Evolutionary conservation across 2,113 vertebrate species (phyloP).

Genomic region (Hemibagrus wyckioides): DNA sequence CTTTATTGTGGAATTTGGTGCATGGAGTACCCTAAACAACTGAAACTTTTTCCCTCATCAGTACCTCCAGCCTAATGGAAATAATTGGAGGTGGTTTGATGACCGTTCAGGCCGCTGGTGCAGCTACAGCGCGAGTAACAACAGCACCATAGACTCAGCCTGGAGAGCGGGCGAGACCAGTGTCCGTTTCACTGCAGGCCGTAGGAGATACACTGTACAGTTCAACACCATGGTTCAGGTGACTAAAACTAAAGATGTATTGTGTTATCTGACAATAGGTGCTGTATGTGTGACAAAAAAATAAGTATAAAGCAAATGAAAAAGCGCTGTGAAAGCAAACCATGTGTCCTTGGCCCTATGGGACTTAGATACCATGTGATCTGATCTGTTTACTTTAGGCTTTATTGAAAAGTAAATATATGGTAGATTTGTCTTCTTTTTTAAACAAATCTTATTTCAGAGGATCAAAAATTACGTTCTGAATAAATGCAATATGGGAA

Average conservation of each 20-base stretch:
- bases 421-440: not conserved
- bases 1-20: not conserved
- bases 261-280: not conserved
- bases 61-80: constrained; percentile 90
- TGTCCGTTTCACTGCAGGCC: constrained; percentile 91
- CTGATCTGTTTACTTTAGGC: not conserved
- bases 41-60: constrained; percentile 47
- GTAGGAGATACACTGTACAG: constrained; percentile 89
- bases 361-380: not conserved
- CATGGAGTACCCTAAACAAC: not conserved
- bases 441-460: not conserved
- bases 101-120: constrained; percentile 94
- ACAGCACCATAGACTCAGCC: constrained; percentile 90
- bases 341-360: not conserved
- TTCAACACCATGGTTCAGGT: constrained; percentile 98
- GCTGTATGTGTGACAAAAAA: not conserved
- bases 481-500: not conserved
- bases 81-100: constrained; percentile 97
- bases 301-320: not conserved
- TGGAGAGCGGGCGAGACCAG: constrained; percentile 92
- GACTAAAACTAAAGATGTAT: not conserved
- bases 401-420: not conserved
- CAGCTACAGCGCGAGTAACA: constrained; percentile 93
- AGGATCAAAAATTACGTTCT: not conserved
- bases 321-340: not conserved